Base-by-base conservation (phyloP, 2,797 vertebrate genomes). In the Florisuga fusca region DNA sequence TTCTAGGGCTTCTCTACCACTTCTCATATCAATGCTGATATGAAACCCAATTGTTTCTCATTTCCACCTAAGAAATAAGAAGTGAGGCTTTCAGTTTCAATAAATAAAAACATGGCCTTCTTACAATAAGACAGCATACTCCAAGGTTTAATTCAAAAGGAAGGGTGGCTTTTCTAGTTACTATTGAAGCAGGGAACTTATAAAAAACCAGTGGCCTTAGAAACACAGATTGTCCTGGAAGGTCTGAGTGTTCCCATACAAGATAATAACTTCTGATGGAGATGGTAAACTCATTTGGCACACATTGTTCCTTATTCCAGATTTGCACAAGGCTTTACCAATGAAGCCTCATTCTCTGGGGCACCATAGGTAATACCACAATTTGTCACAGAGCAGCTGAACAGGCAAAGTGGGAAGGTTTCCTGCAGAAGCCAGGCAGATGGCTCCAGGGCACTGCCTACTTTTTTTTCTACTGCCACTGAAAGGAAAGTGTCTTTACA, bases 31-130 rank as follows among this genome's bases (percentile, higher is more conserved):
- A 53, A 45, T 0, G 1, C 55, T 71, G 92, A 9, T 57, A 66
- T 27, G 71, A 67, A 84, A 92, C 58, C 29, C 50, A 55, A 51
- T 84, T 36, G n/a, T 45, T 93, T 89, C 53, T 89, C 74, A 34
- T 45, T 94, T 95, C 86, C 89, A 48, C 53, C 87, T 90, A 63
- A 85, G 75, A 91, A 96, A 87, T 15, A 64, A 78, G 92, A 94
- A 92, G 27, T 41, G 25, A 3, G 5, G 7, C 78, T 89, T 89
- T 73, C 67, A 36, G 59, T 63, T 74, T 83, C 78, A 83, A 27
- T 61, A 90, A 89, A 82, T 63, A 92, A 77, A 90, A 63, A 4
- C 15, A 31, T 23, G 9, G 15, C 27, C 29, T 73, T 67, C 41
- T 66, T 57, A 66, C 26, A 41, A 31, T 33, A 53, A 69, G 45